Base-by-base conservation (phyloP, 2,888 invertebrate species). In the Synanthedon andrenaeformis region DNA sequence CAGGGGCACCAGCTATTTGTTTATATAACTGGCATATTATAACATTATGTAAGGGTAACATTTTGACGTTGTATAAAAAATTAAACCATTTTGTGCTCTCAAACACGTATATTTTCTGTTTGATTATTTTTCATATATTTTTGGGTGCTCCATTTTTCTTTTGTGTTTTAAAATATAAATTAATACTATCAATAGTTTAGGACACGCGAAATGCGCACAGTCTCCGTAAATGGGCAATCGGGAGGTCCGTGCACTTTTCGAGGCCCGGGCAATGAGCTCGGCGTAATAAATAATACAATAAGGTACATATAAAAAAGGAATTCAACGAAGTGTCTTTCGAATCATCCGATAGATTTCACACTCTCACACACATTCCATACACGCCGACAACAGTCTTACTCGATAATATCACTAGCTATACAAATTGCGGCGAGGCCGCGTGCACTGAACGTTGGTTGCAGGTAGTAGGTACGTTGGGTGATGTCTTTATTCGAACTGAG, bases 341-440 rank as follows among this genome's bases (percentile, higher is more conserved):
- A 82, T 83, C 83, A 82, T 82, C 75, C 70, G 77, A 80, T 82
- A 82, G 82, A 76, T 74, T 72, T 69, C 79, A 78, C 79, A 77
- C 72, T 73, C 85, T 67, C 74, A 72, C 77, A 75, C 69, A 73
- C 79, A 72, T 77, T 77, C 75, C 78, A 79, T 79, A 79, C 76
- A 76, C 74, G 73, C 74, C 70, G 70, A 69, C 74, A 76, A 77
- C 78, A 83, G 74, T 80, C 84, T 85, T 85, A 83, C 72, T 73
- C 77, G 83, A 87, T 70, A 74, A 79, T 87, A 87, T 83, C 83
- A 87, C 87, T 87, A 87, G 78, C 86, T 86, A 85, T 86, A 87
- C 85, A 86, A 75, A 73, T 69, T 68, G 71, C 81, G 80, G 78
- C 76, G 59, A 68, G 66, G 77, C 82, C 79, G 76, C 78, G 76